Conservation (phyloP, 2,888 invertebrate species). For the Disparrhopalites patrizii region DNA sequence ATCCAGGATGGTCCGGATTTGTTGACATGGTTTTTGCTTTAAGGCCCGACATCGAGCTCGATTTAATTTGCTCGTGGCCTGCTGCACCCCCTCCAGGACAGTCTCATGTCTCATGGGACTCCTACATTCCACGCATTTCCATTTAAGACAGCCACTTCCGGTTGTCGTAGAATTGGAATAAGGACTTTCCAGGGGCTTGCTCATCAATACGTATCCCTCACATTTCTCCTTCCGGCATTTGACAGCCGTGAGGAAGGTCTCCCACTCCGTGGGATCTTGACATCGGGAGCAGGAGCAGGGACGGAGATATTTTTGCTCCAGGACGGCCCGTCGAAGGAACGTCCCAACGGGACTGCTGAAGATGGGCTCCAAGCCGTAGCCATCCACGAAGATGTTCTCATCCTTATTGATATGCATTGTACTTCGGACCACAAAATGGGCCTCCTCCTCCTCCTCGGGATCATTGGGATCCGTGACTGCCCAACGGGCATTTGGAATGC, state of each 20-base stretch:
- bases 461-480: slow-evolving; percentile 17
- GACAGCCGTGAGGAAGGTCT: slow-evolving; percentile 10
- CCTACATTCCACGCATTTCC: neutral
- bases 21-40: neutral
- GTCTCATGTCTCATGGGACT: neutral
- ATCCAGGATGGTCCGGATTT: slow-evolving; percentile 4
- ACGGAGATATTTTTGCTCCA: slow-evolving; percentile 1
- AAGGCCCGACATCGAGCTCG: neutral
- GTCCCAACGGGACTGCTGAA: slow-evolving; percentile 13
- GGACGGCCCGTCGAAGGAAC: slow-evolving; percentile 1
- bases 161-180: neutral
- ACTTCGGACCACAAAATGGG: slow-evolving; percentile 2
- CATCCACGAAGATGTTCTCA: slow-evolving; percentile 15
- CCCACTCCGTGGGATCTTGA: slow-evolving; percentile 7
- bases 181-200: neutral
- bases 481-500: slow-evolving; percentile 12
- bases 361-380: slow-evolving; percentile 5
- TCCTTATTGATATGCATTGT: slow-evolving; percentile 10
- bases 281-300: slow-evolving; percentile 13
- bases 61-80: neutral
- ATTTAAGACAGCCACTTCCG: neutral
- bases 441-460: slow-evolving; percentile 11
- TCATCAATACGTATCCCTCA: neutral
- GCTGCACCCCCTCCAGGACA: neutral
- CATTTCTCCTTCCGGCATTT: slow-evolving; percentile 5